Conservation (phyloP, 2,888 invertebrate genomes). For the Nymphalis urticae region DNA sequence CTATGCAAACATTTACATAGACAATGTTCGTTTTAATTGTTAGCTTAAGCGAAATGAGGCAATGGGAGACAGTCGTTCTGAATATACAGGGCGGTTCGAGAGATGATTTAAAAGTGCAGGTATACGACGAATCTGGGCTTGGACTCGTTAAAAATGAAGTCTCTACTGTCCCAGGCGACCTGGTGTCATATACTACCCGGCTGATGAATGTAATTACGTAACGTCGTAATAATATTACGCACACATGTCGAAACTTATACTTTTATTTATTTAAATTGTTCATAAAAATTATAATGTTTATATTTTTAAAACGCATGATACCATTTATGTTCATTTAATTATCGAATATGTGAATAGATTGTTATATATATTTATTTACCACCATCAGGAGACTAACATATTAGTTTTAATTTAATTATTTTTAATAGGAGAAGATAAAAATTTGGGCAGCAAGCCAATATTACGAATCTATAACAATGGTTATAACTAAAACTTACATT, state of each 20-base stretch:
- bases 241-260: neutral
- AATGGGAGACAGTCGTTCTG: constrained; percentile 31
- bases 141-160: constrained; percentile 35
- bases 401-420: no score
- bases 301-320: no score
- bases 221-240: neutral
- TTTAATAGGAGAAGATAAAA: no score
- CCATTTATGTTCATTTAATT: no score
- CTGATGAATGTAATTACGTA: neutral
- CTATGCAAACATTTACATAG: constrained; percentile 35
- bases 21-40: constrained; percentile 39
- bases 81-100: constrained; percentile 28
- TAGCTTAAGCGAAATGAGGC: constrained; percentile 30
- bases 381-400: no score
- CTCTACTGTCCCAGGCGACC: constrained; percentile 19
- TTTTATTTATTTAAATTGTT: no score
- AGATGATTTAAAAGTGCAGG: constrained; percentile 22
- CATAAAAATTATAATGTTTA: no score
- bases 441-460: no score
- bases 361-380: no score
- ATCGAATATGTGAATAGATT: no score
- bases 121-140: constrained; percentile 11
- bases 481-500: no score
- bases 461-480: no score
- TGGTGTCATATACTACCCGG: constrained; percentile 11